Evolutionary conservation across 2,113 vertebrate species (phyloP).

Genomic region (rat (Rattus norvegicus)): GRCr8 NC_086028.1:49820001-49820500

Average conservation of each 20-base stretch:
- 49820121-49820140: slow-evolving; percentile 55
- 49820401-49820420: neutral
- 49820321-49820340: neutral
- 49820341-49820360: neutral
- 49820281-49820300: neutral
- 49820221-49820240: slow-evolving; percentile 19
- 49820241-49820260: slow-evolving; percentile 34
- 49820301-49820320: neutral
- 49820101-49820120: slow-evolving; percentile 48
- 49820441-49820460: neutral
- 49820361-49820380: neutral
- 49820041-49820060: slow-evolving; percentile 54
- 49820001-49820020: slow-evolving; percentile 60
- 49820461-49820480: neutral
- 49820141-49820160: slow-evolving; percentile 57
- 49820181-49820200: slow-evolving; percentile 49
- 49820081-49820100: slow-evolving; percentile 59
- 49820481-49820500: neutral
- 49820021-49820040: slow-evolving; percentile 26
- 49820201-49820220: slow-evolving; percentile 45
- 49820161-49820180: slow-evolving; percentile 30
- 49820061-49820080: slow-evolving; percentile 45
- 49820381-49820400: neutral
- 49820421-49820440: neutral
- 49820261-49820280: neutral